Base-by-base conservation (phyloP, 2,797 vertebrate species). In the Falco cherrug region DNA sequence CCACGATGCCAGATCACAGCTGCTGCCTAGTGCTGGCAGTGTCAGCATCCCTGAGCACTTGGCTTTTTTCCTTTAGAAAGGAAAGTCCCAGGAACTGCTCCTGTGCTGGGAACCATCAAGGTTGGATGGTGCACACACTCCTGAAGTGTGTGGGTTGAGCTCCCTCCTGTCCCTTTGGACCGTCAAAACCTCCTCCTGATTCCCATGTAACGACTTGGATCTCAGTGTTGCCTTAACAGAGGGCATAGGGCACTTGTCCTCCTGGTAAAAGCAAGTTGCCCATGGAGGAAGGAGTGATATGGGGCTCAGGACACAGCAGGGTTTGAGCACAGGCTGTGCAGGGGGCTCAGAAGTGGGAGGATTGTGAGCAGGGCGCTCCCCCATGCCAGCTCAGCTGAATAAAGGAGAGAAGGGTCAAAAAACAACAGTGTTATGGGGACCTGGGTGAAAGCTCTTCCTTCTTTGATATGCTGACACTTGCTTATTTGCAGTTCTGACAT, bases 241-340 rank as follows among this genome's bases (percentile, higher is more conserved):
- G 73, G 28, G 13, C 37, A n/a, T 4, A 6, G 13, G n/a, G 3
- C 24, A 8, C 11, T 57, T 9, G 11, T 28, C 39, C 22, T 83
- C 31, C 35, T 0, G 0, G 8, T 57, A 59, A 65, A 65, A 56
- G 28, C 37, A 74, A 28, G 22, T 35, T 6, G 4, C 3, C 33
- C 56, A 19, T 12, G 64, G 10, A 45, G 26, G 47, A 69, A 37
- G 29, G 37, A 37, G 16, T 16, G 35, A 19, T 10, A 1, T 69
- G 59, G n/a, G 31, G 14, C 57, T 82, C 16, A 31, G 47, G 43
- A 48, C 24, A 18, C 1, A 1, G 28, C 14, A 35, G 37, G 10
- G 8, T 11, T 39, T 75, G 61, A 85, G n/a, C n/a, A 39, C 35
- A 77, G 2, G 4, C 47, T 69, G 22, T 33, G 16, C 35, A 47